Conservation (phyloP, 2,888 invertebrate species). For the Clostera curtula region DNA sequence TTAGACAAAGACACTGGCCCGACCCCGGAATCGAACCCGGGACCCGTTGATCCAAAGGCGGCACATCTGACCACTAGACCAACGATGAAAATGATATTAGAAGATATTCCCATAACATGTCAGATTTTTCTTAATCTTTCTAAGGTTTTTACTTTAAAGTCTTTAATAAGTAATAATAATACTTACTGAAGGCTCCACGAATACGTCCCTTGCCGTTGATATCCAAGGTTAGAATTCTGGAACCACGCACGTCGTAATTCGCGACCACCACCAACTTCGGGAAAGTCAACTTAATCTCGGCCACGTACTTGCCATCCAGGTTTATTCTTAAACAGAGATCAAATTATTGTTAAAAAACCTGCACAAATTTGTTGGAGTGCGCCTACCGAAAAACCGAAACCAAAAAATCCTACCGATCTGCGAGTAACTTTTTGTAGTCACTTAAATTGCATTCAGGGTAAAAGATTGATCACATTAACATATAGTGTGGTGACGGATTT, state of each 20-base stretch:
- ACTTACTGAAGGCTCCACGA: constrained; percentile 81
- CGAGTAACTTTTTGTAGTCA: too few species aligned
- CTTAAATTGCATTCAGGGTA: too few species aligned
- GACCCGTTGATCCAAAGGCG: too few species aligned
- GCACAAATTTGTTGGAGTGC: neutral
- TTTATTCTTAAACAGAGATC: constrained; percentile 65
- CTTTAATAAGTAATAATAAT: neutral
- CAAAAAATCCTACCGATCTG: too few species aligned
- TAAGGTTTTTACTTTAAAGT: neutral
- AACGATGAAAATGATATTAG: too few species aligned
- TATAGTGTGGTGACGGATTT: too few species aligned
- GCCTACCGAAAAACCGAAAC: neutral
- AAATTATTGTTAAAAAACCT: neutral
- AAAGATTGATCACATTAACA: too few species aligned
- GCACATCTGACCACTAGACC: too few species aligned
- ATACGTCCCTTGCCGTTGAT: constrained; percentile 80
- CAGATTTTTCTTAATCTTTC: too few species aligned
- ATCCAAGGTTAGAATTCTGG: constrained; percentile 82
- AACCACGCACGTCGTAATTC: constrained; percentile 80
- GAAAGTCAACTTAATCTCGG: constrained; percentile 77
- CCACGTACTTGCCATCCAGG: constrained; percentile 74
- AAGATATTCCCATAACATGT: too few species aligned
- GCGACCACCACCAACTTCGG: constrained; percentile 78
- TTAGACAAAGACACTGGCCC: too few species aligned
- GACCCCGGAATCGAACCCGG: too few species aligned